Evolutionary conservation across 2,797 vertebrate genomes (phyloP), one percentile per base, ranked within the genome.

Genomic region (Molossus molossus): DNA sequence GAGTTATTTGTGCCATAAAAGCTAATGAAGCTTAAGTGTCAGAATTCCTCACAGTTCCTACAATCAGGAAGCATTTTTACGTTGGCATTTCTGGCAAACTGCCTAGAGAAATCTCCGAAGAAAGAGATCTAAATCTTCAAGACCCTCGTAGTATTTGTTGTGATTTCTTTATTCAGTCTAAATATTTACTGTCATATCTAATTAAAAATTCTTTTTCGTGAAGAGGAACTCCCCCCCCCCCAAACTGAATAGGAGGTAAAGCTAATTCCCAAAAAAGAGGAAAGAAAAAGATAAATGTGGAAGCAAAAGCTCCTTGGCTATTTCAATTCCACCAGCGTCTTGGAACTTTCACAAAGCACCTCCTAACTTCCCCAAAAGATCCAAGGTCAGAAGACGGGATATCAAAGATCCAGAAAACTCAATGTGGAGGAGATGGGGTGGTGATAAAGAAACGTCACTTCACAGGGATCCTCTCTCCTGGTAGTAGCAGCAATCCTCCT

Each of bases 21-120:
- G 83, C 57, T 90, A 86, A 85, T 12, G 53, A 94, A 58, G 69
- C 76, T 65, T 75, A 69, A 90, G 77, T 13, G 17, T 93, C 60
- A 57, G 29, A 18, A 53, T 69, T 88, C n/a, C 76, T 95, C 37
- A 84, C 45, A 91, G 69, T 88, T 95, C 67, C 40, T 85, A 62
- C 79, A 88, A 69, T 73, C 86, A 89, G 70, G 53, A 95, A 93
- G 73, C 64, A 89, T 93, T 96, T 95, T 76, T 60, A 84, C 67
- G 53, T 73, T 79, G 2, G 23, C 84, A 88, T 79, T 95, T 95
- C 87, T 97, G 92, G 94, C 84, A 96, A 87, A 89, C 1, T 70
- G 76, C 64, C 87, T 94, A 48, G 65, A 85, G 81, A 95, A 96
- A 93, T 94, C 88, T 79, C 75, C n/a, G 45, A 75, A 55, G 64